phyloP scores from a whole-genome alignment of 1,140 invertebrate genomes.

The Chlorops oryzae region DNA sequence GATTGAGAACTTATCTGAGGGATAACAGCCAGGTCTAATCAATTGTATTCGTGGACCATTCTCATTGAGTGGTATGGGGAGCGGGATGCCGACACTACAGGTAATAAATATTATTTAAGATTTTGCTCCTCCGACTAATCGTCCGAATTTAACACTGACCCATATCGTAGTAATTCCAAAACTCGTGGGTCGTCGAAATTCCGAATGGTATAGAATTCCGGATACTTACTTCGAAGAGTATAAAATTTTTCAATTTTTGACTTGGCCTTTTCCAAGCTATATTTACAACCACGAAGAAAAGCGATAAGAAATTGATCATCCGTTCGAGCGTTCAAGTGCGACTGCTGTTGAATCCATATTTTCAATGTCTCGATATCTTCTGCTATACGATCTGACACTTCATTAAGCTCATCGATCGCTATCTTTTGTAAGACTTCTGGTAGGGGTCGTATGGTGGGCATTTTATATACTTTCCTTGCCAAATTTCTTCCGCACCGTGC shows the following conservation, averaged over 20 bases:
- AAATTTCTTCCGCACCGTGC: background rate
- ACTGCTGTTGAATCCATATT: slow-evolving; percentile 59
- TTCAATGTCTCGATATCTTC: slow-evolving; percentile 53
- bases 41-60: slow-evolving; percentile 45
- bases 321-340: slow-evolving; percentile 49
- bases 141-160: slow-evolving; percentile 15
- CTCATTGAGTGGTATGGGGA: slow-evolving; percentile 24
- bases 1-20: slow-evolving; percentile 20
- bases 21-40: slow-evolving; percentile 30
- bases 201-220: slow-evolving; percentile 50
- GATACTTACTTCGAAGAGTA: slow-evolving; percentile 52
- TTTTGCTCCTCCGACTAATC: background rate
- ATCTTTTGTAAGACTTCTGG: slow-evolving; percentile 16
- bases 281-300: slow-evolving; percentile 61
- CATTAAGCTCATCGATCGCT: slow-evolving; percentile 54
- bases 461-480: background rate
- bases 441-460: slow-evolving; percentile 37
- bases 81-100: slow-evolving; percentile 11
- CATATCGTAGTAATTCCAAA: slow-evolving; percentile 13
- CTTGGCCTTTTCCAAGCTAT: slow-evolving; percentile 58
- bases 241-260: slow-evolving; percentile 59
- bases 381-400: slow-evolving; percentile 51
- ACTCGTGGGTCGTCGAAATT: slow-evolving; percentile 31
- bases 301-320: slow-evolving; percentile 56
- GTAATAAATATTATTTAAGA: background rate